phyloP scores from a whole-genome alignment of 2,113 vertebrate genomes.

The Ailuropoda melanoleuca region DNA sequence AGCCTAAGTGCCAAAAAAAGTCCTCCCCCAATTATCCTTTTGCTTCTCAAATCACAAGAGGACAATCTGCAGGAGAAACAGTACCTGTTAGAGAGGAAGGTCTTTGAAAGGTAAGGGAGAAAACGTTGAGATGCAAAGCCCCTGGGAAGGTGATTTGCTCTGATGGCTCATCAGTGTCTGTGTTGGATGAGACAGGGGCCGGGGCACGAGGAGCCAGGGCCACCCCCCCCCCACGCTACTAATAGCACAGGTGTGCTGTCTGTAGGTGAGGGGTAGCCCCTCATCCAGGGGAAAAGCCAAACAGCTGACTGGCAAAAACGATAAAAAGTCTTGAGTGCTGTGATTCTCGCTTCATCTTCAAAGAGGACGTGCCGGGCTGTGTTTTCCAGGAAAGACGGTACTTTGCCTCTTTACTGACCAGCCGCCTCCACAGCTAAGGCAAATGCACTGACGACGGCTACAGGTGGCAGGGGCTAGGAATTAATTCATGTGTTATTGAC shows the following conservation, averaged over 20 bases:
- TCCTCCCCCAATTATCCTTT: background rate
- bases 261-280: background rate
- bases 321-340: no score
- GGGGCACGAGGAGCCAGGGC: background rate
- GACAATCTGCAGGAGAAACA: background rate
- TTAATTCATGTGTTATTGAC: background rate
- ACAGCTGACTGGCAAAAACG: background rate
- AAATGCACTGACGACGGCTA: background rate
- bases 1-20: background rate
- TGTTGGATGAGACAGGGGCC: background rate
- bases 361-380: background rate
- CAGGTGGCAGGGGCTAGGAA: background rate
- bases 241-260: background rate
- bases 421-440: background rate
- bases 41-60: background rate
- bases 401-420: background rate
- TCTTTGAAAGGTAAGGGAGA: background rate
- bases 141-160: background rate
- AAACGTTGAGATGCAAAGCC: background rate
- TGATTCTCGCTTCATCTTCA: background rate
- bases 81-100: background rate
- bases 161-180: background rate
- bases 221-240: background rate
- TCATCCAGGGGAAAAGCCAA: background rate
- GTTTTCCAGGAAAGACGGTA: background rate